Evolutionary conservation across 2,797 vertebrate species (phyloP), one percentile per base, ranked within the genome.

Genomic region (Neosalanx taihuensis): DNA sequence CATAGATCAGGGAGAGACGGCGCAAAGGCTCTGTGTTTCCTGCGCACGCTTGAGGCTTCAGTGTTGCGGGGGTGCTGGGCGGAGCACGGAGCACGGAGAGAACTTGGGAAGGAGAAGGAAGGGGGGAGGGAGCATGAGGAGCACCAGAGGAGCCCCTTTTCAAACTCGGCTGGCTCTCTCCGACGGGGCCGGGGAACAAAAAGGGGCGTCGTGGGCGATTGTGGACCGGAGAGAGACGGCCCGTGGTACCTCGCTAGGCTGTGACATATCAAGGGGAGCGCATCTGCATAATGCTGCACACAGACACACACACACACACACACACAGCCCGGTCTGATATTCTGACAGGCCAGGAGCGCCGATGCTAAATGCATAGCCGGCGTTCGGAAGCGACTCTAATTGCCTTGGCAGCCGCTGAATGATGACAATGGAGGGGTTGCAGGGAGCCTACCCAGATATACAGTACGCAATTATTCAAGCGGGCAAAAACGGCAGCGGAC

Each of bases 401-500:
- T 86, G 85, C 79, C 71, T 72, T 86, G 85, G 84, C 82, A 87
- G 78, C 82, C 77, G 73, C 79, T 87, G 83, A 87, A 75, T 73
- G 81, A 81, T 73, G 84, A 88, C 87, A 88, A 86, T 77, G 67
- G 81, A 84, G 81, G 84, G 85, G 82, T 69, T 76, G 81, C 78
- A 13, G 56, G 79, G 85, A 83, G 83, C 79, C 84, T 76, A 79
- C 81, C 15, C 37, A 74, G 84, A 84, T 75, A 78, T 76, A 46
- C 41, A 46, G 41, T 12, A 79, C 80, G 86, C 76, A 85, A 88
- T 90, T 87, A 87, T 88, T 86, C 84, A 79, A 79, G 30, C 1
- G 4, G 80, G 86, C 82, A 84, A 86, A 86, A 26, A 26, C 23
- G 23, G 84, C 65, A 81, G 84, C 81, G 84, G 83, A 89, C 90